Conservation (phyloP, 2,888 invertebrate species). For the Pteria penguin region DNA sequence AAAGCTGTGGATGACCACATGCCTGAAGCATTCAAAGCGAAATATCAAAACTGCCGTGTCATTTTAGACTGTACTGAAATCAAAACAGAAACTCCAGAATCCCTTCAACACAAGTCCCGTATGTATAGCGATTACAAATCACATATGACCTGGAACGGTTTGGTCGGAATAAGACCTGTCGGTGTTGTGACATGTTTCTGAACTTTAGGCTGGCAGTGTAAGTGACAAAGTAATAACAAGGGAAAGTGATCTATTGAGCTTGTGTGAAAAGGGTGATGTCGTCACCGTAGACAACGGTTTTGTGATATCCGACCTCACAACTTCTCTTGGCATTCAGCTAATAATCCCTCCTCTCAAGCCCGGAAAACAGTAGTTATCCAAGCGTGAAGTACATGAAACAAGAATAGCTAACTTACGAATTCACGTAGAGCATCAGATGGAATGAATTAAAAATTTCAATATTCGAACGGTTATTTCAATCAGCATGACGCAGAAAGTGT, state of each 20-base stretch:
- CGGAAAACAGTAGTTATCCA: too few species aligned
- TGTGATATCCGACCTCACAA: too few species aligned
- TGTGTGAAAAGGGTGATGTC: constrained; percentile 12
- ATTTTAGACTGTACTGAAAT: constrained; percentile 2
- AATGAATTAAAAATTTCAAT: not conserved
- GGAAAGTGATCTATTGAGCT: not conserved
- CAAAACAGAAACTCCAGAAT: constrained; percentile 5
- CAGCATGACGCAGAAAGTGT: too few species aligned
- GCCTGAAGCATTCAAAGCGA: not conserved
- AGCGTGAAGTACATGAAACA: not conserved
- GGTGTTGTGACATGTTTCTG: constrained; percentile 10
- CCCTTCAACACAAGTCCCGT: not conserved
- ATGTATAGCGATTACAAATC: constrained; percentile 8
- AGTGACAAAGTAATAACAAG: constrained; percentile 9
- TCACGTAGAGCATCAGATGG: not conserved
- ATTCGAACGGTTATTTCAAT: constrained; percentile 3
- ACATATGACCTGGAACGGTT: too few species aligned
- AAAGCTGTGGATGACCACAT: not conserved
- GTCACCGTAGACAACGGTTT: too few species aligned
- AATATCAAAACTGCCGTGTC: not conserved
- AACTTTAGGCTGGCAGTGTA: constrained; percentile 10
- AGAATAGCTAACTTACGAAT: not conserved
- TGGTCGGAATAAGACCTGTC: constrained; percentile 19
- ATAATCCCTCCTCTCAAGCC: too few species aligned
- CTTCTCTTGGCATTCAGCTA: too few species aligned